These are phyloP conservation scores for Whitmania pigra DNA, from an alignment of 1,140 invertebrate species.

Conservation along the genomic window DNA sequence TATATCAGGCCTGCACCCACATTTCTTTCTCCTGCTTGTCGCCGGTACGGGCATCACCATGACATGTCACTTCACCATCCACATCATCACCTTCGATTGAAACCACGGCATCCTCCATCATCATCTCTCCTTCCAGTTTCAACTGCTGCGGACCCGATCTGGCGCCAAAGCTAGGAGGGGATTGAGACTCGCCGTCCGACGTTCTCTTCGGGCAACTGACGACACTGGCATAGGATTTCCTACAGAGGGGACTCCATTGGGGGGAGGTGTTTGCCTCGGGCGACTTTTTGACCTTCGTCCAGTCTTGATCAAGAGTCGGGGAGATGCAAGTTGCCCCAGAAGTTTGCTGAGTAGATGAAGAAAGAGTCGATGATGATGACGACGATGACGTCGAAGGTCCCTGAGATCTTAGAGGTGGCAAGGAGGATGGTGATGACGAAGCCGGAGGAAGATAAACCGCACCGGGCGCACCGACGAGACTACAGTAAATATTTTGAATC, in stretches of 20 bases:
- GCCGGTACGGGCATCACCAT: not conserved
- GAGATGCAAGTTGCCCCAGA: not conserved
- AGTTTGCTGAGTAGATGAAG: not conserved
- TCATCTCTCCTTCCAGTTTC: slow-evolving; percentile 8
- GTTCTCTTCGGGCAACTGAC: not conserved
- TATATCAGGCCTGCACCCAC: too few species aligned
- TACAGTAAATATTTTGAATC: too few species aligned
- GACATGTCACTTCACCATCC: not conserved
- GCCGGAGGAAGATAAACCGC: not conserved
- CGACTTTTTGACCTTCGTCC: slow-evolving; percentile 5
- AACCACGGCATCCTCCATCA: not conserved
- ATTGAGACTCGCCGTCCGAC: not conserved
- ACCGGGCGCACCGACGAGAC: too few species aligned
- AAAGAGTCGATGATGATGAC: not conserved
- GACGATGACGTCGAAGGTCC: not conserved
- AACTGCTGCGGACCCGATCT: slow-evolving; percentile 1
- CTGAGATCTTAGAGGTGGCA: not conserved
- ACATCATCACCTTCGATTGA: slow-evolving; percentile 11
- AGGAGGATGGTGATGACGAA: slow-evolving; percentile 7
- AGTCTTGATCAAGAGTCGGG: not conserved
- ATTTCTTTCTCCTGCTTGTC: too few species aligned
- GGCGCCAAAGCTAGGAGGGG: not conserved
- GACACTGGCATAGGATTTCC: slow-evolving; percentile 8
- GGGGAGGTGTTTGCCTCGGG: slow-evolving; percentile 2
- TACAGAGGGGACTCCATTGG: slow-evolving; percentile 6